Evolutionary conservation across 2,113 vertebrate species (phyloP), one percentile per base, ranked within the genome.

Genomic region (Prionailurus viverrinus): DNA sequence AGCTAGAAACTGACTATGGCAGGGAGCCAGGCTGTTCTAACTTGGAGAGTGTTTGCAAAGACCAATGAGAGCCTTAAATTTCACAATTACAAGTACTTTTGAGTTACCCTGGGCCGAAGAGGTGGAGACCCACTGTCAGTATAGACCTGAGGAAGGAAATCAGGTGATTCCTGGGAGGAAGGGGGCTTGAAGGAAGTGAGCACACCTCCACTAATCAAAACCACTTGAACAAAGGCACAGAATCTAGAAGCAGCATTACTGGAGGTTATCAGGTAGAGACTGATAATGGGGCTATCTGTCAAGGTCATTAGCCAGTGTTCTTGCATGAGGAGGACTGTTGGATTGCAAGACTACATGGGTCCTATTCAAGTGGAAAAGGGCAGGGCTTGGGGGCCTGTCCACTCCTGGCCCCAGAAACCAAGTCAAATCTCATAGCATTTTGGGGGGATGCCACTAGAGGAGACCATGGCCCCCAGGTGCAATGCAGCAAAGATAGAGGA

Each of bases 371-470:
- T 19, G 19, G 29, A n/a, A 80, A 91, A 87, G 31, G 66, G 45
- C 82, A 71, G 55, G n/a, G 27, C 29, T 51, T 61, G 16, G 36
- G 61, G 23, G 1, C 21, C 25, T 83, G 21, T 79, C 53, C 0
- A 31, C n/a, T 78, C 45, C 4, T 13, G 25, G 18, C 12, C 48
- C 9, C 27, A n/a, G 69, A 88, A 73, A 81, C 48, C 82, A 39
- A 63, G 45, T 29, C 33, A 88, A 78, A 96, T 84, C 66, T 48
- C 48, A 53, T 61, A 73, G 58, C 23, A 45, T 58, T 97, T 95
- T 87, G 65, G 73, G 36, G 33, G 18, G 23, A 6, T 8, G 11
- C 74, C 91, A 66, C 82, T 76, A 93, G 68, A 73, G 89, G 78
- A 79, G 39, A 51, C 39, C 27, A 10, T 16, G 13, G 29, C 18